These are phyloP conservation scores for Oscheius sp. DNA, from an alignment of 2,888 invertebrate genomes.

Conservation along the genomic window DNA sequence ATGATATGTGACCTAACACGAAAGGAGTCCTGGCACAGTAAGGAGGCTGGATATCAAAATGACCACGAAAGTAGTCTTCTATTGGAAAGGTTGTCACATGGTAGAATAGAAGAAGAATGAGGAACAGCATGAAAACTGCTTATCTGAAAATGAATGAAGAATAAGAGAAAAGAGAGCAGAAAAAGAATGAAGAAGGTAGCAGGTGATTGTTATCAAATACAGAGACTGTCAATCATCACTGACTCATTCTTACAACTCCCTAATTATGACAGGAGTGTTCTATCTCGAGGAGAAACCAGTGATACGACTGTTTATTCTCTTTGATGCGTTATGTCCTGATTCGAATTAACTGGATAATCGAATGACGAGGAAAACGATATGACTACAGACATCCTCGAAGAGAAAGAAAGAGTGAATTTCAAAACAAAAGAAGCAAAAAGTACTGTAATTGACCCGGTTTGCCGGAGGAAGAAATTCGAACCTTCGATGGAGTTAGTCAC, in stretches of 20 bases:
- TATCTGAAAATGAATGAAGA: constrained; percentile 7
- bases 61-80: constrained; percentile 39
- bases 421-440: constrained; percentile 20
- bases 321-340: constrained; percentile 10
- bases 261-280: background rate
- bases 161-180: background rate
- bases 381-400: background rate
- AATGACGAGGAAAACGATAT: constrained; percentile 14
- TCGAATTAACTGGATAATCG: constrained; percentile 19
- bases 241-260: background rate
- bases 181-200: background rate
- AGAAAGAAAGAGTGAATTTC: background rate
- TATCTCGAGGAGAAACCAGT: background rate
- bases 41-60: constrained; percentile 51
- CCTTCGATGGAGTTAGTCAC: constrained; percentile 6
- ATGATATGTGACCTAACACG: constrained; percentile 46
- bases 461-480: constrained; percentile 14
- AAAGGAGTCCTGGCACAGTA: constrained; percentile 57
- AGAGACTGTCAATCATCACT: background rate
- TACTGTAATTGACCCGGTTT: constrained; percentile 30
- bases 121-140: constrained; percentile 7
- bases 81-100: constrained; percentile 5
- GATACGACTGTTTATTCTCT: constrained; percentile 22
- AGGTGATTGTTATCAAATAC: constrained; percentile 9
- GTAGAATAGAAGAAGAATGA: background rate